Percentiles rank a stretch among this genome's conserved stretches.
phyloP scores from a whole-genome alignment of 2,113 vertebrate genomes.

The Coregonus clupeaformis region DNA sequence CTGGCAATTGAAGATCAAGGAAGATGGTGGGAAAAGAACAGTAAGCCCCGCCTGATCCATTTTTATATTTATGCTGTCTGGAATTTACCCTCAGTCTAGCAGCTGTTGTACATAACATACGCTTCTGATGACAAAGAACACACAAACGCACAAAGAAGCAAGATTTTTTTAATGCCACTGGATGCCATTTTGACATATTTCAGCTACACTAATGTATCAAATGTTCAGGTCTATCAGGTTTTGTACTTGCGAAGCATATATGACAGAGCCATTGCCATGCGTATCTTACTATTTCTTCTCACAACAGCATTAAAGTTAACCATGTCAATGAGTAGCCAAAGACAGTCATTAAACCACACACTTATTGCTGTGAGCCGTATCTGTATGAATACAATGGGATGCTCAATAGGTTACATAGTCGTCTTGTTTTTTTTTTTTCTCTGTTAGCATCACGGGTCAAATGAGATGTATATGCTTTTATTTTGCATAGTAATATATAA shows the following conservation, averaged over 20 bases:
- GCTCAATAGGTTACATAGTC: too few relatives aligned
- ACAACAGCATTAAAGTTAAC: too few relatives aligned
- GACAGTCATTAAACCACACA: too few relatives aligned
- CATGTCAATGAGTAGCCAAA: too few relatives aligned
- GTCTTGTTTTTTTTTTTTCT: too few relatives aligned
- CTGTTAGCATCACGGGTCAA: too few relatives aligned
- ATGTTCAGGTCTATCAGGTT: neutral
- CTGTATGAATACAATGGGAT: too few relatives aligned
- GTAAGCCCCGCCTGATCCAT: conserved; percentile 8
- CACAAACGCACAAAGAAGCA: conserved; percentile 6
- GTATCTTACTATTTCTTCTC: too few relatives aligned
- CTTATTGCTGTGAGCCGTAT: too few relatives aligned
- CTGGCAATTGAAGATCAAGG: conserved; percentile 22
- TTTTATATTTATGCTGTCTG: conserved; percentile 2
- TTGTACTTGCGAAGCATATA: neutral
- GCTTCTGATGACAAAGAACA: conserved; percentile 15
- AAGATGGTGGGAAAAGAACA: conserved; percentile 1
- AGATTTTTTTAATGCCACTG: neutral
- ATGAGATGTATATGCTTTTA: too few relatives aligned
- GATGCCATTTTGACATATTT: conserved; percentile 32
- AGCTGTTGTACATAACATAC: neutral
- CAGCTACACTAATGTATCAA: neutral
- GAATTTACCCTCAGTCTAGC: neutral
- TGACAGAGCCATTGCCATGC: neutral
- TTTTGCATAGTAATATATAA: too few relatives aligned